Evolutionary conservation across 37 sponge, comb jelly and placozoan species (phyloP), one percentile per base, ranked within the genome.

Genomic region (Corticium candelabrum): DNA sequence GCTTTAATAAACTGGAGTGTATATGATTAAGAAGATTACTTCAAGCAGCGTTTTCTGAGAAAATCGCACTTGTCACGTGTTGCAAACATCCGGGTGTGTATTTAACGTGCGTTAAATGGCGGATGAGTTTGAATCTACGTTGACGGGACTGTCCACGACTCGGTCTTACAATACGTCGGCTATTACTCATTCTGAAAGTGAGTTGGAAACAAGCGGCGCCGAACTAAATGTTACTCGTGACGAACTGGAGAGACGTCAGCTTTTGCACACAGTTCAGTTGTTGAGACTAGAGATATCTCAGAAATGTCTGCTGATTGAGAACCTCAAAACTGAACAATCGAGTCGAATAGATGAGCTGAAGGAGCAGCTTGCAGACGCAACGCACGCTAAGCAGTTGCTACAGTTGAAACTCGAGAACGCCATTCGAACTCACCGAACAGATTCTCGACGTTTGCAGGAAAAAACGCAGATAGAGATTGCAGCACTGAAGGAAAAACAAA

Each of bases 211-310:
- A 2, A 30, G 76, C 36, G 2, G 21, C 68, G 37, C 79, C 31
- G 32, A 67, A 34, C 15, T 38, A 1, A 76, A 74, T 3, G 77
- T 80, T 0, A 85, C 86, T 27, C 67, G 81, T 40, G 86, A 82
- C 2, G 86, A 91, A 34, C 40, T 92, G 34, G 85, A 93, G 74
- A 79, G 71, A 40, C 33, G 81, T 7, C 85, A 93, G 41, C 81
- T 93, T 21, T 21, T 76, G 27, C 93, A 93, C 83, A 84, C 74
- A 2, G 74, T 93, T 7, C 82, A 89, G 40, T 69, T 93, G 50
- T 56, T 93, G 3, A 89, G 84, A 56, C 76, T 93, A 40, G 93
- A 93, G 77, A 30, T 93, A 1, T 84, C 91, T 32, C 93, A 93
- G 74, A 93, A 89, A 82, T 36, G 85, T 29, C 74, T 89, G 37